A percentile compares a stretch with the other conserved stretches of the same genome.
Conservation (phyloP, 2,888 invertebrate species). For the Leptura quadrifasciata region DNA sequence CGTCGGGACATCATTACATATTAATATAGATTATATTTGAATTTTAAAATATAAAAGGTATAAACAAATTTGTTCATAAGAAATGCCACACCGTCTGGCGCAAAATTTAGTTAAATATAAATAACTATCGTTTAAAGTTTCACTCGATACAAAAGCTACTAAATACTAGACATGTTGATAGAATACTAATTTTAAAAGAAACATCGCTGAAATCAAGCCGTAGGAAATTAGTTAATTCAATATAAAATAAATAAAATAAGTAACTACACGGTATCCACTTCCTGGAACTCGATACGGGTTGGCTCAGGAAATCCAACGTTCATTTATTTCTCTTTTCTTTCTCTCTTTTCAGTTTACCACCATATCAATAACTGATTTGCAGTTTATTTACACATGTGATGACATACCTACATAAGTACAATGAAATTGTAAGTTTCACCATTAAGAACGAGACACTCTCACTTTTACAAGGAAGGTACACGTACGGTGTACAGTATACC, state of each 20-base stretch:
- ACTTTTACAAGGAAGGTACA: conserved; percentile 40
- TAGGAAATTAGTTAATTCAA: neutral
- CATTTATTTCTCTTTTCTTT: no score
- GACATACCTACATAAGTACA: conserved; percentile 16
- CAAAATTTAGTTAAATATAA: no score
- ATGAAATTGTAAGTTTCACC: conserved; percentile 31
- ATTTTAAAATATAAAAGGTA: neutral
- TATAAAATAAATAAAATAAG: neutral
- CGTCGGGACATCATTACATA: neutral
- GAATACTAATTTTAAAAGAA: no score
- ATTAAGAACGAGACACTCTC: conserved; percentile 33
- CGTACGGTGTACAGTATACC: no score
- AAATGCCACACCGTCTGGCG: neutral
- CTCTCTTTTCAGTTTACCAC: conserved; percentile 9
- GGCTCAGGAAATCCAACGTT: neutral
- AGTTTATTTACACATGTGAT: conserved; percentile 4
- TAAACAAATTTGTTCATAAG: neutral
- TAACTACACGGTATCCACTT: neutral
- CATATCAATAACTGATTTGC: conserved; percentile 3
- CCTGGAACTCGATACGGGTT: conserved; percentile 21
- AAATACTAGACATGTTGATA: no score
- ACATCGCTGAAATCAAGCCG: no score
- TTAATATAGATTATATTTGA: neutral
- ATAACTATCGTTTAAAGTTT: no score
- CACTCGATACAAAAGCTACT: no score